Conservation (phyloP, 2,797 vertebrate genomes). For the Cercopithecus hamlyni region DNA sequence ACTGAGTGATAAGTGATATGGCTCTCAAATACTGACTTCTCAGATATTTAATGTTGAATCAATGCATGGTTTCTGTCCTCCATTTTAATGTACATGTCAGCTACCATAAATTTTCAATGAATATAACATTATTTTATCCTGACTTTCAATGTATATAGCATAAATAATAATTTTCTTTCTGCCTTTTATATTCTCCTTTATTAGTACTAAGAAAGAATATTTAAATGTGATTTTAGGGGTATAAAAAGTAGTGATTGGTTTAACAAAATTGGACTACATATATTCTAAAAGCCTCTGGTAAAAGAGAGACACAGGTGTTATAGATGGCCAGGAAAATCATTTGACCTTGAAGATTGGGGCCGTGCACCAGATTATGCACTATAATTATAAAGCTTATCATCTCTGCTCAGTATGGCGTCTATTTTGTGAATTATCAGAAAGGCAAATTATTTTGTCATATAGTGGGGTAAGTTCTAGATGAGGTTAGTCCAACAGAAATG, state of each 20-base stretch:
- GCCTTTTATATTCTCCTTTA: not conserved
- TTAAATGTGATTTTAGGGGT: not conserved
- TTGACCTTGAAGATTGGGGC: not conserved
- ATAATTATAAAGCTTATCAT: not conserved
- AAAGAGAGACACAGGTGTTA: fast-evolving
- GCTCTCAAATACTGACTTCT: not conserved
- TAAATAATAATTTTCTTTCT: not conserved
- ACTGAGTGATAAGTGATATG: not conserved
- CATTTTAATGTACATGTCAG: not conserved
- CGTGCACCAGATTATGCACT: not conserved
- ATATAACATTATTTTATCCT: not conserved
- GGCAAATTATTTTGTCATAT: not conserved
- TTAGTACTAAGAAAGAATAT: not conserved
- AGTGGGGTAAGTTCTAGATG: not conserved
- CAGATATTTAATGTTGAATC: not conserved
- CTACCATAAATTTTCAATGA: not conserved
- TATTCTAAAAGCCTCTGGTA: not conserved
- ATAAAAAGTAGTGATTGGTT: not conserved
- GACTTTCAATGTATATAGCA: not conserved
- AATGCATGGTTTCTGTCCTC: not conserved
- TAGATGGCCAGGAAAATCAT: not conserved
- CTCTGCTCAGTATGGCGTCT: not conserved
- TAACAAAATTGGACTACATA: not conserved
- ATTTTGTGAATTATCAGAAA: not conserved
- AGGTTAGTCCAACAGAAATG: not conserved